Conservation (phyloP, 2,113 vertebrate species). For the Gnathonemus longibarbis region DNA sequence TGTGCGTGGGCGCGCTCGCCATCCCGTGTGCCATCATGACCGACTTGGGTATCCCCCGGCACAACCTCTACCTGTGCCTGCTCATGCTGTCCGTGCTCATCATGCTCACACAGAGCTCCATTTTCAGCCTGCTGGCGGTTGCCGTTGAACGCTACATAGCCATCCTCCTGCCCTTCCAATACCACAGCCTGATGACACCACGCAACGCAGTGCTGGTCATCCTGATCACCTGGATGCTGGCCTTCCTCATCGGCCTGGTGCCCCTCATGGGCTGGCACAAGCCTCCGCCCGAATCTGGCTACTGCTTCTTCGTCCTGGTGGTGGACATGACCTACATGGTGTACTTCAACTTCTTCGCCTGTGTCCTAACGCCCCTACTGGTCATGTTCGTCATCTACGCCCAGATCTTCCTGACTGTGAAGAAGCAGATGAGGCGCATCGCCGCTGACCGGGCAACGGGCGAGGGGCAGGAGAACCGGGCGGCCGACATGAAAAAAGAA, state of each 20-base stretch:
- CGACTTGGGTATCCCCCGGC: conserved; percentile 48
- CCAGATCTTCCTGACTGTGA: conserved; percentile 42
- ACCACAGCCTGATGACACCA: conserved; percentile 57
- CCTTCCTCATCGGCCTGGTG: conserved; percentile 52
- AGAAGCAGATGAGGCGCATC: conserved; percentile 43
- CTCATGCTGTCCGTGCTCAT: conserved; percentile 66
- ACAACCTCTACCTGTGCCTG: conserved; percentile 59
- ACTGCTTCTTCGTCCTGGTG: conserved; percentile 52
- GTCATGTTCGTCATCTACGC: conserved; percentile 58
- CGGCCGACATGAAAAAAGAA: conserved; percentile 39
- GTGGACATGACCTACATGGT: conserved; percentile 60
- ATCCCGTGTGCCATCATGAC: conserved; percentile 69
- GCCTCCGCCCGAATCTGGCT: conserved; percentile 31
- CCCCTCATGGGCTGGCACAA: conserved; percentile 62
- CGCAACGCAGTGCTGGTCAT: conserved; percentile 55
- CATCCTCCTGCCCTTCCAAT: conserved; percentile 65
- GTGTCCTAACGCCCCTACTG: conserved; percentile 48
- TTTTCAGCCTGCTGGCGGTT: conserved; percentile 65
- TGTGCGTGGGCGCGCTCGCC: conserved; percentile 60
- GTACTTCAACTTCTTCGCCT: conserved; percentile 53
- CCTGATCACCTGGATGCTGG: conserved; percentile 48
- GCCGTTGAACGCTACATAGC: conserved; percentile 66
- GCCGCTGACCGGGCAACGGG: conserved; percentile 32
- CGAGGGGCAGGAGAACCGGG: conserved; percentile 18
- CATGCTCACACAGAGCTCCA: conserved; percentile 67